Evolutionary conservation across 2,113 vertebrate genomes (phyloP).

Genomic region (Chaetorhynchus papuensis): DNA sequence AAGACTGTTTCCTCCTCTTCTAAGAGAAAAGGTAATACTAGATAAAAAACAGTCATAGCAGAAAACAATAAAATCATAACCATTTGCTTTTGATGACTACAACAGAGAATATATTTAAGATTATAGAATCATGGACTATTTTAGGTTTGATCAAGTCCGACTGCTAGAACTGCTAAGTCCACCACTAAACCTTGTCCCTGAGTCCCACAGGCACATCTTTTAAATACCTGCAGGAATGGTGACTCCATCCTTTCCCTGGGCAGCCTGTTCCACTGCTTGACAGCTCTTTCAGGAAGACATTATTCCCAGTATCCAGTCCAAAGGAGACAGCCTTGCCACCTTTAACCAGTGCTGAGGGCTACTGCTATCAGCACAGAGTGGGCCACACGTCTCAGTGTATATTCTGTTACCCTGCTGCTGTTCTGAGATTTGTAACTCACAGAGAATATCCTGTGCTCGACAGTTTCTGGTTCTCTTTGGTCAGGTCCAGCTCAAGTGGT

Average conservation of each 20-base stretch:
- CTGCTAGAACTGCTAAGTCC: neutral
- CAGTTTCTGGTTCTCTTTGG: neutral
- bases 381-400: neutral
- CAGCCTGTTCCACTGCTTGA: neutral
- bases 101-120: neutral
- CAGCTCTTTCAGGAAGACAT: neutral
- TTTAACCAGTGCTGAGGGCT: neutral
- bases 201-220: rapidly evolving
- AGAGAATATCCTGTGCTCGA: neutral
- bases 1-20: neutral
- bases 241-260: neutral
- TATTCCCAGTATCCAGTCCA: neutral
- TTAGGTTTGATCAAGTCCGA: neutral
- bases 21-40: neutral
- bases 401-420: neutral
- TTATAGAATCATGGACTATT: neutral
- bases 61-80: neutral
- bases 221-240: neutral
- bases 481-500: neutral
- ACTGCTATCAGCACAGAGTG: neutral
- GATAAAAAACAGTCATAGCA: neutral
- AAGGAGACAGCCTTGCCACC: neutral
- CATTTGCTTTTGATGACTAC: neutral
- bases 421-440: neutral
- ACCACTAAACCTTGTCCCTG: neutral